A percentile compares a stretch with the other conserved stretches of the same genome.
These are phyloP conservation scores for Pseudolaguvia tuberculata DNA, from an alignment of 2,113 vertebrate genomes.

Conservation along the genomic window DNA sequence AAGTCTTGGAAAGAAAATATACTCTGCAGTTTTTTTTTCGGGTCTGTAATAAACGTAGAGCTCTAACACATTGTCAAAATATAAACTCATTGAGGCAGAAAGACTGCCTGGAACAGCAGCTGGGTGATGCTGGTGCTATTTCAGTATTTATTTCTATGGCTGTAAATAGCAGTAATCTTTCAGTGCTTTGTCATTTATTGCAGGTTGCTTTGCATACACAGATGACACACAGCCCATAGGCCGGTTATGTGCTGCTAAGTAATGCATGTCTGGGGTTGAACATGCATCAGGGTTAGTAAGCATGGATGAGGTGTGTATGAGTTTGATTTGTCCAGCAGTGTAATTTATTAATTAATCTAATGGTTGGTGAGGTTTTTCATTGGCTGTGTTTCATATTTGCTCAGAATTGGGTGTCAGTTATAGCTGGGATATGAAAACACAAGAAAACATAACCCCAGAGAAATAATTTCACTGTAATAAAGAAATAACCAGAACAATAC, in stretches of 20 bases:
- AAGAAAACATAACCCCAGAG: conserved; percentile 4
- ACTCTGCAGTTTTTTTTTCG: neutral
- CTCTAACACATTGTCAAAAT: conserved; percentile 6
- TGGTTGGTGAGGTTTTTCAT: neutral
- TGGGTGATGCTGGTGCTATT: conserved; percentile 25
- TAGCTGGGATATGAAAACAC: neutral
- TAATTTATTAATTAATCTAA: neutral
- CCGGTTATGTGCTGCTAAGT: neutral
- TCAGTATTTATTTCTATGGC: conserved; percentile 13
- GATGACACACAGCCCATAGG: neutral
- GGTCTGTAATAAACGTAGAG: neutral
- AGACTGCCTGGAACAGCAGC: conserved; percentile 12
- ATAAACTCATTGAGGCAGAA: conserved; percentile 30
- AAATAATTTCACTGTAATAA: conserved; percentile 11
- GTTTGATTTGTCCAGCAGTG: conserved; percentile 11
- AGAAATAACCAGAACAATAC: conserved; percentile 15
- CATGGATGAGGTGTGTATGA: conserved; percentile 10
- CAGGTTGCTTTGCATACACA: conserved; percentile 19
- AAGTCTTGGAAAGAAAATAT: neutral
- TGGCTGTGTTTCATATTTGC: neutral
- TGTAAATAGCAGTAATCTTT: conserved; percentile 28
- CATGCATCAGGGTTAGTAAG: conserved; percentile 20
- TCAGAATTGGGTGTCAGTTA: conserved; percentile 1
- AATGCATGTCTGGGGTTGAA: neutral
- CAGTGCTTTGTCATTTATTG: conserved; percentile 21